Evolutionary conservation across 2,113 vertebrate genomes (phyloP).

Genomic region (Holacanthus passer): DNA sequence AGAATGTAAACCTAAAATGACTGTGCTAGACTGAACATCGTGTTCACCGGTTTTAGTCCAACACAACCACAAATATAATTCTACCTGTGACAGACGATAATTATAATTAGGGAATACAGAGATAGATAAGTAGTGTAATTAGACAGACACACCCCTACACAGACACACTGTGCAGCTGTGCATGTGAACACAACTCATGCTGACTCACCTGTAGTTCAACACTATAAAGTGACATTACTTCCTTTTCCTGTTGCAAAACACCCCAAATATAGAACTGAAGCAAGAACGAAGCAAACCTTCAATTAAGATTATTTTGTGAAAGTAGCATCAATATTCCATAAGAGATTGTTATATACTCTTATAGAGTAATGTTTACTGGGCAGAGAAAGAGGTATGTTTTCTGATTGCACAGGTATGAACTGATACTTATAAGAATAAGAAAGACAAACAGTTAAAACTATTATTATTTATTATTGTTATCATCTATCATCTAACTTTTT

Average conservation of each 20-base stretch:
- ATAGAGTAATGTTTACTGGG: too few relatives aligned
- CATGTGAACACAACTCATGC: background rate
- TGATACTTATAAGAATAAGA: background rate
- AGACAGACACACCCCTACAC: background rate
- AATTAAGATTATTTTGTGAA: background rate
- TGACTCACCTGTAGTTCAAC: conserved; percentile 20
- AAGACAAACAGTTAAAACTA: too few relatives aligned
- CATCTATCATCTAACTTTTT: background rate
- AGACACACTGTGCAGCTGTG: background rate
- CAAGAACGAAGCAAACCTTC: background rate
- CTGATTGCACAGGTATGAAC: background rate
- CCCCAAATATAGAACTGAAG: background rate
- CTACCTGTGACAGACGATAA: background rate
- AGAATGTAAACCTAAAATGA: too few relatives aligned
- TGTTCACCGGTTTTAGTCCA: background rate
- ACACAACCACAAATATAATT: background rate
- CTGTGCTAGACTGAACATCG: background rate
- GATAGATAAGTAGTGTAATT: background rate
- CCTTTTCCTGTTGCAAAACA: conserved; percentile 16
- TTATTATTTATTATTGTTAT: too few relatives aligned
- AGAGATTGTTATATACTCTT: too few relatives aligned
- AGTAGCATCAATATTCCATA: background rate
- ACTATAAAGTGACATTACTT: background rate
- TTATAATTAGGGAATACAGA: background rate
- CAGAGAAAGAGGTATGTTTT: too few relatives aligned